Base-by-base conservation (phyloP, 2,113 vertebrate species). In the Cephalopholis sonnerati region DNA sequence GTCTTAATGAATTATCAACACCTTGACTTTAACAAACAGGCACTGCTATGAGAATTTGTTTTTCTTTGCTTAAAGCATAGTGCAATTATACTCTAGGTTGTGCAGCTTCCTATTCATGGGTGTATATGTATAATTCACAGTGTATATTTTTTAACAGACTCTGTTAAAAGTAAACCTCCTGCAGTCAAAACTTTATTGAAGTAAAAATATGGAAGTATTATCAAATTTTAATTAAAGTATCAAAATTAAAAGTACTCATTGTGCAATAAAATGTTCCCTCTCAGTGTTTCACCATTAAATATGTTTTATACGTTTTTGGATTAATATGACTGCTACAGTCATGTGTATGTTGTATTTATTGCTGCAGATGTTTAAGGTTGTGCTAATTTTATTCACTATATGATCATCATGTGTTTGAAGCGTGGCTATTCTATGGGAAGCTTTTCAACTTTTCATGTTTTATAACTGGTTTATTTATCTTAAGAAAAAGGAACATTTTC, bases 1-100 rank as follows among this genome's bases (percentile, higher is more conserved):
- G 58, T 55, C 22, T 68, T 5, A 15, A 48, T 80, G 69, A 73
- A 62, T 16, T 5, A 7, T 41, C 18, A 22, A 18, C 61, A 25
- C 39, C 20, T 27, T 46, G 22, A 70, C 41, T 73, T 71, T 20
- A 58, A 29, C 32, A n/a, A 79, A 73, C 69, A 70, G 13, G 74
- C 39, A 25, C 18, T n/a, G 20, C n/a, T 29, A 8, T 22, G 20
- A 44, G 15, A 32, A 59, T 67, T 18, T 59, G 2, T 68, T 83
- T 44, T 68, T 69, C 29, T 41, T 62, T 18, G 7, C 22, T 29
- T 12, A 48, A 22, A 39, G 3, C 5, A n/a, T 5, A 79, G 46
- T n/a, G 54, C 53, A 41, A 25, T 3, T 7, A 77, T 51, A 20
- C 61, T 27, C 18, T 25, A 44, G 41, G 15, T 51, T 24, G 1